Evolutionary conservation across 2,888 invertebrate genomes (phyloP), one percentile per base, ranked within the genome.

Genomic region (Hetaerina titia): DNA sequence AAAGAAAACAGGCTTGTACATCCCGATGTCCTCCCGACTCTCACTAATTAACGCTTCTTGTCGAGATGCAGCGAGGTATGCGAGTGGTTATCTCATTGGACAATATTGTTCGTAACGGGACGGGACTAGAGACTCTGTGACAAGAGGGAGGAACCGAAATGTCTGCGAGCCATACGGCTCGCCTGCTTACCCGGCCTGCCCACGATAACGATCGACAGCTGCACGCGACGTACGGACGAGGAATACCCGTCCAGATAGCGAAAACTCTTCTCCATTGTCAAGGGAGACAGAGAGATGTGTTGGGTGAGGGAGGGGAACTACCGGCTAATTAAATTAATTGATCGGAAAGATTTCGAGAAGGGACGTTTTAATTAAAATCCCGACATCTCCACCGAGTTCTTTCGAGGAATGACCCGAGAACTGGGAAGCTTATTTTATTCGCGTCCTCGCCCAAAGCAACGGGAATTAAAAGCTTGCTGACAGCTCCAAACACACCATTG

Each of bases 21-120:
- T 31, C 25, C 81, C 81, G 81, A 81, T 81, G 81, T 81, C 11
- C 81, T 81, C 81, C 31, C 81, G 81, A 81, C 25, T 15, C 81
- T 81, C 81, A 31, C 81, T 81, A 81, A 81, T 81, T 81, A 81
- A 81, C 81, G 81, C 81, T 81, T 31, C 81, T 31, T 69, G 69
- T 22, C 69, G 69, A 69, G 69, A 69, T 69, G 22, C 69, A 69
- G 69, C n/a, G 69, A 69, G 81, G 81, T 22, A 81, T 11, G 81
- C 4, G 81, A 81, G 81, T 11, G 81, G 81, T 81, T 81, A 31
- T 81, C 31, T 31, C 81, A 81, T 81, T 81, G 11, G 11, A 31
- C 31, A 31, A 81, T 22, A 31, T 13, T 81, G n/a, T 22, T 81
- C 81, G 2, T 11, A 31, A 11, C 31, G 81, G 81, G 11, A 17